phyloP scores from a whole-genome alignment of 2,113 vertebrate genomes.

The Elaphurus davidianus region DNA sequence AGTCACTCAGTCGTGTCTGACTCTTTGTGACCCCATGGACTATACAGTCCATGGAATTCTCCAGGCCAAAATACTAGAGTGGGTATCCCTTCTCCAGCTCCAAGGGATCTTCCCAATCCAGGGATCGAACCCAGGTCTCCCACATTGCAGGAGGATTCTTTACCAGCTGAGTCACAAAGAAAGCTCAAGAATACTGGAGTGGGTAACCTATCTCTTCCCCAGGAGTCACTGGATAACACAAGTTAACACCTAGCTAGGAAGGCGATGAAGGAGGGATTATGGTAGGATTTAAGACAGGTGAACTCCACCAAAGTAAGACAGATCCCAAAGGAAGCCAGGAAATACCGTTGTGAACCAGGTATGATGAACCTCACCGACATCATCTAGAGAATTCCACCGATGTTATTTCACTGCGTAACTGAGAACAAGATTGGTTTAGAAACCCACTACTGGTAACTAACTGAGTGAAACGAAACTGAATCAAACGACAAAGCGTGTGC shows the following conservation, averaged over 20 bases:
- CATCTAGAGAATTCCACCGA: background rate
- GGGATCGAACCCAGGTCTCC: too few relatives aligned
- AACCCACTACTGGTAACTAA: conserved; percentile 52
- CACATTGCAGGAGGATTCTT: too few relatives aligned
- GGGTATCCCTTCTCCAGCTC: too few relatives aligned
- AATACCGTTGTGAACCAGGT: background rate
- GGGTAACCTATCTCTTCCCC: too few relatives aligned
- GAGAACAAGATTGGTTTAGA: background rate
- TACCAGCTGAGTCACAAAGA: too few relatives aligned
- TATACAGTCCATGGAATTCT: too few relatives aligned
- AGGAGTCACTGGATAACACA: background rate
- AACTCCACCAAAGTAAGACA: background rate
- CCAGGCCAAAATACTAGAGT: too few relatives aligned
- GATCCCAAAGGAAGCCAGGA: background rate
- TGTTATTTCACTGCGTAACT: conserved; percentile 23
- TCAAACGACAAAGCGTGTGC: background rate
- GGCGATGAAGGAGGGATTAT: background rate
- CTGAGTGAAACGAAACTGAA: background rate
- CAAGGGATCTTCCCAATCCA: too few relatives aligned
- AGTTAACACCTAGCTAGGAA: background rate
- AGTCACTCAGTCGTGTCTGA: too few relatives aligned
- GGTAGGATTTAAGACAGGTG: background rate
- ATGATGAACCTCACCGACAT: background rate
- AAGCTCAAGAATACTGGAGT: too few relatives aligned
- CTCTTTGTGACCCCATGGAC: too few relatives aligned